A percentile compares a stretch with the other conserved stretches of the same genome.
These are phyloP conservation scores for Silurus meridionalis DNA, from an alignment of 2,113 vertebrate genomes.

Conservation along the genomic window DNA sequence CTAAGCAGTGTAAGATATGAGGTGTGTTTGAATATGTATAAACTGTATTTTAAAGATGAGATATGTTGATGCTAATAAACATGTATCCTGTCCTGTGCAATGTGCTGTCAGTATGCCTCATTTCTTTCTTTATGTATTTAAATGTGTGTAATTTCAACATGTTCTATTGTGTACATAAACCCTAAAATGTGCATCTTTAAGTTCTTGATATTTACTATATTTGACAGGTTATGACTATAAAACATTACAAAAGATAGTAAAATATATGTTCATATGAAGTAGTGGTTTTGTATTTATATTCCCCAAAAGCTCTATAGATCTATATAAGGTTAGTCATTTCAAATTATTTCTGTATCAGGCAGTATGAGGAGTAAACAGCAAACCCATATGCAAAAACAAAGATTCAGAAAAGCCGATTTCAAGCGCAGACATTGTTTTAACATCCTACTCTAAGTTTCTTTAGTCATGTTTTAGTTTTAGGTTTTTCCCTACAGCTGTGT, in stretches of 20 bases:
- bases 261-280: no score
- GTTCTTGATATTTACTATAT: neutral
- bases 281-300: no score
- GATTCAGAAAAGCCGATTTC: neutral
- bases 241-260: no score
- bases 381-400: no score
- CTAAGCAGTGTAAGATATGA: neutral
- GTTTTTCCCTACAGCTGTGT: constrained; percentile 29
- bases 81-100: constrained; percentile 51
- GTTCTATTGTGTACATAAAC: neutral
- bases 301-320: no score
- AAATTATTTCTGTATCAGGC: neutral
- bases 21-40: neutral
- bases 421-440: neutral
- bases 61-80: constrained; percentile 62
- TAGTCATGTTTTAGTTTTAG: neutral
- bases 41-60: constrained; percentile 40
- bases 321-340: neutral
- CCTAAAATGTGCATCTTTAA: neutral
- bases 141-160: neutral
- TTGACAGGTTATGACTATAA: neutral
- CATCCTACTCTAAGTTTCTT: neutral
- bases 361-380: neutral
- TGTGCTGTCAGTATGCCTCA: neutral
- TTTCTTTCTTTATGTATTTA: neutral